Conservation (phyloP, 2,888 invertebrate genomes). For the Malthinus seriepunctatus region DNA sequence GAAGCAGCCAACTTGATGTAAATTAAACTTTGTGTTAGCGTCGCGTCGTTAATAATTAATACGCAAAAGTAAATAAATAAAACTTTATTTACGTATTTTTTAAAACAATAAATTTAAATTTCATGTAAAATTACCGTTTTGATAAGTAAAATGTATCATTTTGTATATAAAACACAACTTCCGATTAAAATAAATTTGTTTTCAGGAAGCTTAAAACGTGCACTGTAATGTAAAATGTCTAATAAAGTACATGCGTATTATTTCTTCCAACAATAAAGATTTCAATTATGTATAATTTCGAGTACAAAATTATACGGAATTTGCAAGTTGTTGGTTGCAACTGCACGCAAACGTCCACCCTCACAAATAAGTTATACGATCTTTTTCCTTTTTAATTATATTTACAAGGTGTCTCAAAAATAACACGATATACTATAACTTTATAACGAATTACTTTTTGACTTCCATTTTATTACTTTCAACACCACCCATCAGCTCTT, state of each 20-base stretch:
- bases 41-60: no score
- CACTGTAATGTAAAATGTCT: conserved; percentile 19
- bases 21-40: no score
- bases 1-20: no score
- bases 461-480: no score
- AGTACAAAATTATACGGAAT: conserved; percentile 25
- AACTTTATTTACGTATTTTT: no score
- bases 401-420: no score
- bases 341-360: conserved; percentile 25
- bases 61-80: no score
- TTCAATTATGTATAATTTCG: conserved; percentile 34
- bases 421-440: no score
- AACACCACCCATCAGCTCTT: no score
- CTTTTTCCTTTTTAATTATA: no score
- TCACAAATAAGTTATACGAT: neutral
- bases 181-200: neutral
- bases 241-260: conserved; percentile 22
- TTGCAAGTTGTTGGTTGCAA: conserved; percentile 22
- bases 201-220: conserved; percentile 1
- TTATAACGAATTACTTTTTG: no score
- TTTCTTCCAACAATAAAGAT: conserved; percentile 38
- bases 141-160: neutral
- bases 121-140: neutral
- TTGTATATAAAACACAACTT: neutral
- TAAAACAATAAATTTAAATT: neutral